Evolutionary conservation across 2,797 vertebrate genomes (phyloP), one percentile per base, ranked within the genome.

Genomic region (Halcyon smyrnensis): DNA sequence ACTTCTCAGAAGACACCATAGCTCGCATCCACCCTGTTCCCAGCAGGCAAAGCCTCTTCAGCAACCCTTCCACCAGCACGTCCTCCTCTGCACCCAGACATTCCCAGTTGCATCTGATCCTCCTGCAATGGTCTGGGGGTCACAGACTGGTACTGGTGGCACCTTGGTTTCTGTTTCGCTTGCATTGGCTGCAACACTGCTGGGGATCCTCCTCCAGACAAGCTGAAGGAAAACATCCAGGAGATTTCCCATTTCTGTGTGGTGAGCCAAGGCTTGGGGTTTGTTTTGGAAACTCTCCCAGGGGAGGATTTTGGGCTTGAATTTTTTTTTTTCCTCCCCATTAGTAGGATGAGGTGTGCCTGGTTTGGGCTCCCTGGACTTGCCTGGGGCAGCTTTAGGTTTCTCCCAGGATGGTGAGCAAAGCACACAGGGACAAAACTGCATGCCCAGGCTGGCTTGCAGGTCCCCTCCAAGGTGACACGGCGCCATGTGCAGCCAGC

Each of bases 241-340:
- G 57, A 93, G 19, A 13, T 78, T 88, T 80, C 74, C 73, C 8
- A 1, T 86, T 81, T 78, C 87, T 88, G 67, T 79, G 14, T 1
- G 2, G n/a, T 18, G 15, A 78, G 74, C 84, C 53, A 54, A 88
- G 21, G 64, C 64, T 84, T 2, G 1, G 53, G 45, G 57, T 93
- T 95, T 92, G 70, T 87, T 93, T 92, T 91, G 89, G 91, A 94
- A 95, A 20, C 59, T 79, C 70, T 95, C 93, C 89, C 93, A 60
- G 67, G 91, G 62, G 77, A 90, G 57, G 50, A 3, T 57, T 86
- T 93, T 90, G 84, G 37, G 34, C 77, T 79, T 60, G 48, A 54
- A 2, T 20, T 43, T 60, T 70, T 54, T 84, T 87, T 34, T 20
- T 21, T 36, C 46, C 46, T 23, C 46, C 46, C 11, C 21, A 48